Conservation (phyloP, 2,797 vertebrate genomes). For the Muraenolepis orangiensis region DNA sequence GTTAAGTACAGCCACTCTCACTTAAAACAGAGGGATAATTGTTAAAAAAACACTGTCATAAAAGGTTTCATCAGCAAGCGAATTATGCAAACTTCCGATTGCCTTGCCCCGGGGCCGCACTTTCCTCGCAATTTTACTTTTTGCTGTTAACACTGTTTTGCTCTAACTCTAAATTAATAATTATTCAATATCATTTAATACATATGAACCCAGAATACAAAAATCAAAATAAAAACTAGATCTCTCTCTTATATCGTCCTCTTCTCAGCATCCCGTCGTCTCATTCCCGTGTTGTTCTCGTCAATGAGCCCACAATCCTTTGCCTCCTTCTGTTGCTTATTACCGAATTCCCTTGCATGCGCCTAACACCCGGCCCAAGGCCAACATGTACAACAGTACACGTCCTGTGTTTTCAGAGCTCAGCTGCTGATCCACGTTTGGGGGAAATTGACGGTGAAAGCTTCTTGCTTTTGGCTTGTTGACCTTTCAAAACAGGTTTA, state of each 20-base stretch:
- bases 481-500: no score
- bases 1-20: not conserved
- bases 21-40: not conserved
- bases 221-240: not conserved
- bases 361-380: constrained; percentile 30
- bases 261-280: not conserved
- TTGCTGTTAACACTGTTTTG: constrained; percentile 18
- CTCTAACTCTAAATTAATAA: not conserved
- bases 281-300: not conserved
- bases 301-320: constrained; percentile 15
- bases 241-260: not conserved
- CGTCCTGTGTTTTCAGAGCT: no score
- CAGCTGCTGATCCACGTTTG: constrained; percentile 40
- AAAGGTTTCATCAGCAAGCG: constrained; percentile 9
- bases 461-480: not conserved
- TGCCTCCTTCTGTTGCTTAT: not conserved
- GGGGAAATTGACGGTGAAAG: constrained; percentile 43
- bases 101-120: constrained; percentile 33
- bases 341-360: constrained; percentile 18
- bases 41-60: not conserved
- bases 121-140: constrained; percentile 31
- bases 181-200: not conserved
- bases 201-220: not conserved
- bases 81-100: constrained; percentile 28
- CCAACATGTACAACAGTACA: constrained; percentile 37